Base-by-base conservation (phyloP, 2,113 vertebrate genomes). In the Aptenodytes forsteri region DNA sequence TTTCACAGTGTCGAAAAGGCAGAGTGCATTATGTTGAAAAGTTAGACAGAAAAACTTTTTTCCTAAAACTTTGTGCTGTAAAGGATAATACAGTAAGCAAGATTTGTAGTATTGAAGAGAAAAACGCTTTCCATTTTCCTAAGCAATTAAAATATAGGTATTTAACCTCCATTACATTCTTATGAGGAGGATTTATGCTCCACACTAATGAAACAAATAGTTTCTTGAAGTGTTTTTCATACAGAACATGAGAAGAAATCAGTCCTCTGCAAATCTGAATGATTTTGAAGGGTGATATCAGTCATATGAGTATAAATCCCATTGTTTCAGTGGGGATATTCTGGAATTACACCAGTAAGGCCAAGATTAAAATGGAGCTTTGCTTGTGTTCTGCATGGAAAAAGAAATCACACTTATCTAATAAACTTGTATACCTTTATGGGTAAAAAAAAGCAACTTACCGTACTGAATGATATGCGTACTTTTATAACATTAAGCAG, bases 391-490 rank as follows among this genome's bases (percentile, higher is more conserved):
- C 96, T 96, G 59, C 96, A 97, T 97, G 97, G 96, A 97, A 98
- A 92, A 84, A 90, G 40, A 95, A 97, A 92, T 89, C 73, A 95
- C 85, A 87, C 17, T 71, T 61, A 70, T 69, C 96, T 46, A 87
- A 96, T 90, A 96, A 86, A 94, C 34, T 73, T 83, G 21, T 67
- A 78, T 81, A 91, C 36, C 38, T 81, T 91, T 83, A 94, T 54
- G 36, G 67, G 71, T 83, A 75, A 85, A 93, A 93, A 96, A 95
- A 86, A 86, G 87, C 70, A 97, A 98, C 98, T 99, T 99, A 99
- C 98, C 98, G 93, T 98, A 40, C 44, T 75, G 93, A 94, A 87
- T 90, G 89, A 26, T 56, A 97, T 67, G 88, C 5, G 93, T 70
- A 97, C 95, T 97, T 94, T 97, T 90, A 94, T 67, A 96, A 96